These are phyloP conservation scores for Mionectes macconnelli DNA, from an alignment of 2,113 vertebrate genomes.

Conservation along the genomic window DNA sequence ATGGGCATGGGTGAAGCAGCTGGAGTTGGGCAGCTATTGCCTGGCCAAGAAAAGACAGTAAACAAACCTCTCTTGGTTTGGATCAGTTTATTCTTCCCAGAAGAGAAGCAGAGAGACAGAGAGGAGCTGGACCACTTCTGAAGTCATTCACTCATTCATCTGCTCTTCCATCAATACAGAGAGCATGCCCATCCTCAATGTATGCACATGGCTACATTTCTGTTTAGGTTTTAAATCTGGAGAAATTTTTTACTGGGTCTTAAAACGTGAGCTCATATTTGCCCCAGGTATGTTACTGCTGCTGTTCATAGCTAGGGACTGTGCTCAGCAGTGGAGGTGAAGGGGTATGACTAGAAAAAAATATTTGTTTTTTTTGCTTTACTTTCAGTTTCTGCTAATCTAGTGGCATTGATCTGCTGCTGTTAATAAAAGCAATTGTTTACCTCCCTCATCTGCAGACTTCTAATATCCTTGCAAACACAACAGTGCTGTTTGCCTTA, in stretches of 20 bases:
- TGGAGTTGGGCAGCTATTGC: neutral
- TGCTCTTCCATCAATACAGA: neutral
- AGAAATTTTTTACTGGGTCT: neutral
- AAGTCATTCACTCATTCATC: neutral
- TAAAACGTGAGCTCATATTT: neutral
- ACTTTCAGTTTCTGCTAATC: neutral
- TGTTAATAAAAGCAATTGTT: slow-evolving; percentile 43
- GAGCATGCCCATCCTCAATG: neutral
- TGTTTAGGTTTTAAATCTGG: neutral
- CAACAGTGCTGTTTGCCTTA: neutral
- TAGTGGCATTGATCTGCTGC: slow-evolving; percentile 32
- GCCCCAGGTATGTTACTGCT: neutral
- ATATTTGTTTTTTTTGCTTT: neutral
- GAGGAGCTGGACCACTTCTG: neutral
- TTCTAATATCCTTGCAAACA: slow-evolving; percentile 9
- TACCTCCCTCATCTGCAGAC: neutral
- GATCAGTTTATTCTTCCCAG: neutral
- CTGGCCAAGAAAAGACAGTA: neutral
- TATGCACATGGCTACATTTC: neutral
- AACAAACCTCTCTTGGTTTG: neutral
- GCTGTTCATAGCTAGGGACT: neutral
- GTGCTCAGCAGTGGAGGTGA: neutral
- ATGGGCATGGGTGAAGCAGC: fast-evolving
- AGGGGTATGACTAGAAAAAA: neutral
- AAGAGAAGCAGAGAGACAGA: neutral